Evolutionary conservation across 2,888 invertebrate genomes (phyloP), one percentile per base, ranked within the genome.

Genomic region (Tridacna crocea): DNA sequence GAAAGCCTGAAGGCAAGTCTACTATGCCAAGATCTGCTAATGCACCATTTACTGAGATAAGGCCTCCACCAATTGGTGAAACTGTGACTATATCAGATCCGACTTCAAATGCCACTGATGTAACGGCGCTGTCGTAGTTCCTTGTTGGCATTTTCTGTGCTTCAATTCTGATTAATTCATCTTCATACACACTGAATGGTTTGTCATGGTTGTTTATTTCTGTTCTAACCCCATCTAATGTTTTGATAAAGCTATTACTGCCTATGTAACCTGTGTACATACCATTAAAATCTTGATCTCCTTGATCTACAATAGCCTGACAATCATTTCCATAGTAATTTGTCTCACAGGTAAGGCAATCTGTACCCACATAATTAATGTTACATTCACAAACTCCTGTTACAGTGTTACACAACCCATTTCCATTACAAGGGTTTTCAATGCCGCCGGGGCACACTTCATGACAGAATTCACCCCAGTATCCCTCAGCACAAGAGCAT

Each of bases 291-390:
- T 65, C 46, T 36, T 2, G n/a, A 13, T 66, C 60, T 27, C 82
- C 87, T 0, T 86, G 70, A 51, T 70, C 72, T 0, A 89, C 74
- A 11, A 83, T 75, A 15, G 66, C 27, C 47, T 66, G 66, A 73
- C 91, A 91, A 47, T 89, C 89, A 0, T 63, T 61, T 4, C 91
- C 91, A 60, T 79, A 72, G 82, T 85, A 90, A 12, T 87, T 87
- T 17, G 72, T 3, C 0, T 83, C 75, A 83, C 91, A 91, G 0
- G 36, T 17, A 24, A 81, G 79, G 72, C 91, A 91, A 24, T 79
- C 68, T 11, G 47, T 26, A n/a, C 89, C 89, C 0, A 72, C 72
- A 80, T 83, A 87, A 66, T 89, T 90, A 0, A 58, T 61, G 12
- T 75, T 73, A 72, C 91, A 91, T 12, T 65, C 55, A 77, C 91